These are phyloP conservation scores for Otis tarda DNA, from an alignment of 2,113 vertebrate genomes.

Conservation along the genomic window DNA sequence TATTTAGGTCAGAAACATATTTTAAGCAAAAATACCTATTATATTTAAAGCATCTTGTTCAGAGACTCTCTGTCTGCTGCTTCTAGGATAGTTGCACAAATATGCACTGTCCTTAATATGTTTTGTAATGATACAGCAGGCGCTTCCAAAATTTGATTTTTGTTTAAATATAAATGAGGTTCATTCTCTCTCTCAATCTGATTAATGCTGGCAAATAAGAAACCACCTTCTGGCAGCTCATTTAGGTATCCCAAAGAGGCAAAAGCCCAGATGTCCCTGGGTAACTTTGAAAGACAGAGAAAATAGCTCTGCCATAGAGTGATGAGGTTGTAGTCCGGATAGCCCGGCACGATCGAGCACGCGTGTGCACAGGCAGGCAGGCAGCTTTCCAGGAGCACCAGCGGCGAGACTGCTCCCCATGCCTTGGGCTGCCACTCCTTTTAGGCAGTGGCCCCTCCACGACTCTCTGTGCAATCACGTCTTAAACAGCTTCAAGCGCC, in stretches of 20 bases:
- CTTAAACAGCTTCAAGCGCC: background rate
- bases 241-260: background rate
- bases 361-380: background rate
- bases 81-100: background rate
- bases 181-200: background rate
- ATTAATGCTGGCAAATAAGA: constrained; percentile 5
- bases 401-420: fast-evolving
- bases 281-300: background rate
- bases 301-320: background rate
- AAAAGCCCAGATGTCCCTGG: background rate
- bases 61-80: constrained; percentile 29
- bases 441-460: background rate
- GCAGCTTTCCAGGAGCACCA: background rate
- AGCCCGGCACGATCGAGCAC: fast-evolving
- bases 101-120: background rate
- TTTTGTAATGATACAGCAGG: background rate
- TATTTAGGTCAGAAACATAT: constrained; percentile 72
- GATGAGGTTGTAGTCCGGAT: fast-evolving
- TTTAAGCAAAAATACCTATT: constrained; percentile 65
- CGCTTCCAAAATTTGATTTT: background rate
- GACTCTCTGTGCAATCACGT: background rate
- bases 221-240: background rate
- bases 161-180: background rate
- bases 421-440: background rate
- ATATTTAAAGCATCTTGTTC: constrained; percentile 62